phyloP scores from a whole-genome alignment of 2,113 vertebrate genomes.

The Atractosteus spatula region DNA sequence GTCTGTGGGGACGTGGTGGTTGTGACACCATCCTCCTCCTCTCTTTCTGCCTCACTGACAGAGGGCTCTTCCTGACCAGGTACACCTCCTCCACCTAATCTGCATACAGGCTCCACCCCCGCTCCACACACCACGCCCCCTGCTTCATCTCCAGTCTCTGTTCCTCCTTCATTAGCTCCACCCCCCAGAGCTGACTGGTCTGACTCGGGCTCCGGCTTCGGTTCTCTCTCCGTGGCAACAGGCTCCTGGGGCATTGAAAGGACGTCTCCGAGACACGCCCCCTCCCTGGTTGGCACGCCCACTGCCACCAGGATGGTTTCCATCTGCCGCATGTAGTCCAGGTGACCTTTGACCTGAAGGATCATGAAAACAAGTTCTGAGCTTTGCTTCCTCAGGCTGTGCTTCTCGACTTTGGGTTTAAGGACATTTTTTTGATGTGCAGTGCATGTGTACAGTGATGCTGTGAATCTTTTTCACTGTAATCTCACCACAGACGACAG shows the following conservation, averaged over 20 bases:
- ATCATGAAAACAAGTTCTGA: neutral
- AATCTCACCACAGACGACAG: slow-evolving; percentile 85
- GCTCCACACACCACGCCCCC: neutral
- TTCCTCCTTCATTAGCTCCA: too few species aligned
- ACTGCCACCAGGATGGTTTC: slow-evolving; percentile 84
- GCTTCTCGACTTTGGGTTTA: too few species aligned
- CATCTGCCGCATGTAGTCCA: slow-evolving; percentile 98
- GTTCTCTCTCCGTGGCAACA: neutral
- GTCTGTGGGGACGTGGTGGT: too few species aligned
- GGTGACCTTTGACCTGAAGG: slow-evolving; percentile 85
- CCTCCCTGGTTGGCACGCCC: slow-evolving; percentile 79
- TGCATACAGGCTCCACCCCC: neutral
- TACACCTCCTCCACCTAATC: slow-evolving; percentile 21
- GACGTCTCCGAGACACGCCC: slow-evolving; percentile 50
- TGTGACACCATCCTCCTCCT: neutral
- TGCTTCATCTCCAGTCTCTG: too few species aligned
- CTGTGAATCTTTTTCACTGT: neutral
- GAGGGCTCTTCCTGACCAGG: neutral
- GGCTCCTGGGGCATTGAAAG: neutral
- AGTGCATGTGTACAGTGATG: neutral
- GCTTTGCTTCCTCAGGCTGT: too few species aligned
- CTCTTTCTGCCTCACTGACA: neutral
- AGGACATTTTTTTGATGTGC: too few species aligned
- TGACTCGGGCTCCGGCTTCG: accelerated
- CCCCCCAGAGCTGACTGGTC: too few species aligned